Conservation (phyloP, 2,797 vertebrate species). For the Hephaestus fuliginosus region DNA sequence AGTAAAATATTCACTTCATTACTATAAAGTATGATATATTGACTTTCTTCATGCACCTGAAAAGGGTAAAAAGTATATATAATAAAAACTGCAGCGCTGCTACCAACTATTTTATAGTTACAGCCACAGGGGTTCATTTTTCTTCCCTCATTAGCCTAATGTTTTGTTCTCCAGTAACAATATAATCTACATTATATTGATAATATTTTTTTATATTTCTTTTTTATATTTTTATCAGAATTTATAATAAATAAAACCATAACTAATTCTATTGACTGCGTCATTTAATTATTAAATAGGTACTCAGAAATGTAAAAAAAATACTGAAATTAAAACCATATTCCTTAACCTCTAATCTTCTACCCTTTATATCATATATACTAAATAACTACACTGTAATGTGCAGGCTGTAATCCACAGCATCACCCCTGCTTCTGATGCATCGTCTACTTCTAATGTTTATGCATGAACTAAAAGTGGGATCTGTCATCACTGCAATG, state of each 20-base stretch:
- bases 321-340: neutral
- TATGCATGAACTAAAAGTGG: constrained; percentile 1
- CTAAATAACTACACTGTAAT: neutral
- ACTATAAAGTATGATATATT: neutral
- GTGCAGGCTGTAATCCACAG: neutral
- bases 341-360: neutral
- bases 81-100: no score
- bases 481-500: constrained; percentile 13
- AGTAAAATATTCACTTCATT: neutral
- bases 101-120: no score
- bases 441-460: neutral
- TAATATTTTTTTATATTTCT: no score
- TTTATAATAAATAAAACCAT: no score
- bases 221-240: no score
- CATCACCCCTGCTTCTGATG: neutral
- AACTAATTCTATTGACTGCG: neutral
- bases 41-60: neutral
- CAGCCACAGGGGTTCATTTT: no score
- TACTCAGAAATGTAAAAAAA: neutral
- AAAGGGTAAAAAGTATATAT: neutral
- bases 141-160: neutral
- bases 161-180: neutral
- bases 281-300: neutral
- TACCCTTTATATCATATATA: neutral
- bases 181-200: neutral